Conservation (phyloP, 1,140 invertebrate species). For the Eupristina koningsbergeri region DNA sequence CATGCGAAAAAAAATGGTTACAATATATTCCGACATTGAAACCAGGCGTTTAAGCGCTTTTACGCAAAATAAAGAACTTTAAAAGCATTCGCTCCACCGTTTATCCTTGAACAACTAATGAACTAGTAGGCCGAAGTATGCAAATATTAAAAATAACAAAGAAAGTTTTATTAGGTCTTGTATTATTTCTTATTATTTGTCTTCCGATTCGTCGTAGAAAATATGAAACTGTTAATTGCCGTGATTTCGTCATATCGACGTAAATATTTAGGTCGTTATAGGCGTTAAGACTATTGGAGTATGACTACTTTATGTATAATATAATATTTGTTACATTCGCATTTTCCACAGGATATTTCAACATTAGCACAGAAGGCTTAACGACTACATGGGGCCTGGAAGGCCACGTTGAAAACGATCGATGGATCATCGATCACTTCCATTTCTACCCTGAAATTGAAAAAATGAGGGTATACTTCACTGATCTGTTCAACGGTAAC, state of each 20-base stretch:
- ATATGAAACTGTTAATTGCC: background rate
- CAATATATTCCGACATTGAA: background rate
- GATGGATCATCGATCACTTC: conserved; percentile 75
- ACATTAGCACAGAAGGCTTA: conserved; percentile 64
- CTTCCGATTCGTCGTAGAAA: background rate
- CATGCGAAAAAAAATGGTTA: background rate
- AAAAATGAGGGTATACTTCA: conserved; percentile 73
- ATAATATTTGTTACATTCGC: conserved; percentile 6
- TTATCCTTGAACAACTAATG: background rate
- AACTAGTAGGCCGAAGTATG: background rate
- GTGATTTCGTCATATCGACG: conserved; percentile 20
- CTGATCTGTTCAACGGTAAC: conserved; percentile 76
- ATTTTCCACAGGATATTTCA: conserved; percentile 63
- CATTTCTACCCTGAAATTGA: conserved; percentile 77
- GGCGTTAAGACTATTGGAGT: conserved; percentile 33
- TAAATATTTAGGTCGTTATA: conserved; percentile 45
- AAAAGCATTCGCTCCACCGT: background rate
- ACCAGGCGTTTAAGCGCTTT: background rate
- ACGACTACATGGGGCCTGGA: conserved; percentile 59
- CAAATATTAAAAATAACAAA: background rate
- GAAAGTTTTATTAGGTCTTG: background rate
- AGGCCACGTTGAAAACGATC: conserved; percentile 64
- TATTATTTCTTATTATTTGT: background rate
- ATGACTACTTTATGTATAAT: conserved; percentile 18
- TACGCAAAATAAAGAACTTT: background rate